phyloP scores from a whole-genome alignment of 2,113 vertebrate species.

The Poeciliopsis prolifica region DNA sequence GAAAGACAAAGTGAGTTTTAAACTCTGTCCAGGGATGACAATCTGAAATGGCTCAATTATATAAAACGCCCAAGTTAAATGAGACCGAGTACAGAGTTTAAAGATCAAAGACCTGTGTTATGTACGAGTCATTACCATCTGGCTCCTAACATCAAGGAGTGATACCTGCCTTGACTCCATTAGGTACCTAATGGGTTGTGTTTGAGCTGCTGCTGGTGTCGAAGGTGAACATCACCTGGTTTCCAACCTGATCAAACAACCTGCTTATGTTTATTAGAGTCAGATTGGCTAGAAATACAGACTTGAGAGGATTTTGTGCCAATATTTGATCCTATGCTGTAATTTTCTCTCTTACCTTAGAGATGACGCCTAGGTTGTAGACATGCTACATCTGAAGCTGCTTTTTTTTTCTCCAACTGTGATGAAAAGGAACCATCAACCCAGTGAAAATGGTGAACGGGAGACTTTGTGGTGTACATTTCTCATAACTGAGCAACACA shows the following conservation, averaged over 20 bases:
- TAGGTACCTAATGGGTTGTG: slow-evolving; percentile 62
- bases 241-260: slow-evolving; percentile 43
- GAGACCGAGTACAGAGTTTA: slow-evolving; percentile 37
- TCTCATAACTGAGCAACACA: background rate
- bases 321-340: background rate
- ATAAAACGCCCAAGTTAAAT: slow-evolving; percentile 47
- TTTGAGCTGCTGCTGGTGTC: slow-evolving; percentile 63
- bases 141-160: slow-evolving; percentile 50
- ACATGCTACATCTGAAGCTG: slow-evolving; percentile 25
- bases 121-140: slow-evolving; percentile 56
- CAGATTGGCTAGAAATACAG: slow-evolving; percentile 17
- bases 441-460: slow-evolving; percentile 14
- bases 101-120: slow-evolving; percentile 56
- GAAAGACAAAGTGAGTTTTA: slow-evolving; percentile 28
- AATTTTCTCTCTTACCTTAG: slow-evolving; percentile 23
- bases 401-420: slow-evolving; percentile 24
- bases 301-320: background rate
- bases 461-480: background rate
- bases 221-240: slow-evolving; percentile 46
- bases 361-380: slow-evolving; percentile 21
- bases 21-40: background rate
- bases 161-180: slow-evolving; percentile 52
- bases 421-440: slow-evolving; percentile 10
- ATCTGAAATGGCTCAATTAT: slow-evolving; percentile 17
- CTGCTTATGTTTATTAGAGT: slow-evolving; percentile 28